These are phyloP conservation scores for Propithecus coquereli DNA, from an alignment of 2,113 vertebrate genomes.

Conservation along the genomic window DNA sequence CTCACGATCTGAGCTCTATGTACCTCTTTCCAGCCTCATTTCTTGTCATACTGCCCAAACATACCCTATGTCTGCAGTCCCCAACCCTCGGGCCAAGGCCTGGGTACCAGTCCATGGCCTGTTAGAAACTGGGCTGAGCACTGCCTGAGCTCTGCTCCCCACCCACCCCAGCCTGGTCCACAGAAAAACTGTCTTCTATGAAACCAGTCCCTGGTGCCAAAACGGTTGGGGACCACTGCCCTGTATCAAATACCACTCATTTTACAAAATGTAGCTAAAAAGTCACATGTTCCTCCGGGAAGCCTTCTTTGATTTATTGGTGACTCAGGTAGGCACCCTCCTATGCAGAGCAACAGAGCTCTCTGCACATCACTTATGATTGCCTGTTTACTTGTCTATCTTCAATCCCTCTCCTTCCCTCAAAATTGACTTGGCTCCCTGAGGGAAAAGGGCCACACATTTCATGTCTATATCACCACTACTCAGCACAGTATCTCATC, in stretches of 20 bases:
- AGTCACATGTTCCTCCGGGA: background rate
- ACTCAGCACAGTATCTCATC: background rate
- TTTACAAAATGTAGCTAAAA: background rate
- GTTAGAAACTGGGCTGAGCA: too few species aligned
- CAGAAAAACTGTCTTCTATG: too few species aligned
- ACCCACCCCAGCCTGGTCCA: too few species aligned
- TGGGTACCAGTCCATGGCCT: too few species aligned
- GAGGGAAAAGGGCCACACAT: background rate
- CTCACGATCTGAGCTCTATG: background rate
- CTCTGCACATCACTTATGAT: background rate
- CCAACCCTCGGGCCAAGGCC: too few species aligned
- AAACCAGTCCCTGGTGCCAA: too few species aligned
- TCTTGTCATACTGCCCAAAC: background rate
- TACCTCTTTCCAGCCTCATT: background rate
- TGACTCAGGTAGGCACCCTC: background rate
- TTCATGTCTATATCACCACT: background rate
- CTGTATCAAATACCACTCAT: background rate
- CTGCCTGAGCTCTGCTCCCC: too few species aligned
- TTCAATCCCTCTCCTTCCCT: background rate
- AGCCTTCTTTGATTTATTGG: background rate
- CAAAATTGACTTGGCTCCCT: background rate
- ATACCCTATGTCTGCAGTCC: background rate
- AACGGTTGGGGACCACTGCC: too few species aligned
- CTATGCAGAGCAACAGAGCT: background rate
- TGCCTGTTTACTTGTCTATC: background rate